phyloP scores from a whole-genome alignment of 2,888 invertebrate species.

The Coleophora deauratella region DNA sequence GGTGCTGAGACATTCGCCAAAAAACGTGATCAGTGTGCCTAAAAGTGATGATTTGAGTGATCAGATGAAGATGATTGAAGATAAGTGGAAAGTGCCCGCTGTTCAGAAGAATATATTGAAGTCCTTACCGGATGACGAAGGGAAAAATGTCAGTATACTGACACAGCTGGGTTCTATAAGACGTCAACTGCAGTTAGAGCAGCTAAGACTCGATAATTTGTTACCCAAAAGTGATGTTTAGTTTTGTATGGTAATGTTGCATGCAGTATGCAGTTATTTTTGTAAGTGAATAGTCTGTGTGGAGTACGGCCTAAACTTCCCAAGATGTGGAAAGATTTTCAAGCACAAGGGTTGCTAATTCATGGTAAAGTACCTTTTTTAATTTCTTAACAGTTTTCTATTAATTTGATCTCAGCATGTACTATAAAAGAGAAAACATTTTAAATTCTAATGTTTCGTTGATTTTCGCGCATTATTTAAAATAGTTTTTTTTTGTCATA shows the following conservation, averaged over 20 bases:
- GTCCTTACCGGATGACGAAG: slow-evolving; percentile 55
- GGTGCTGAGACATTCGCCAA: slow-evolving; percentile 71
- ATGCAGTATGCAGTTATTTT: not conserved
- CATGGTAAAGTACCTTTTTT: no score
- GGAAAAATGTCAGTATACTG: slow-evolving; percentile 70
- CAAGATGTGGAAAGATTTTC: no score
- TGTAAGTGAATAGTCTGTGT: no score
- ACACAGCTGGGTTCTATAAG: slow-evolving; percentile 81
- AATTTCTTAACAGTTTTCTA: no score
- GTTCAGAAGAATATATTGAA: slow-evolving; percentile 77
- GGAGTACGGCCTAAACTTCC: no score
- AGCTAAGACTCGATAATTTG: slow-evolving; percentile 73
- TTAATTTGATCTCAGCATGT: no score
- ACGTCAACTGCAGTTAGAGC: slow-evolving; percentile 78
- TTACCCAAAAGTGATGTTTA: slow-evolving; percentile 28
- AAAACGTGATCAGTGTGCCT: slow-evolving; percentile 5
- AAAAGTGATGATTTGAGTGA: slow-evolving; percentile 33
- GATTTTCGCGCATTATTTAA: no score
- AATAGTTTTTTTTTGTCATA: no score
- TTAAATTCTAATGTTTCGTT: no score
- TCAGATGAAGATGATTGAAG: slow-evolving; percentile 54
- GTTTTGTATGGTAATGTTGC: not conserved
- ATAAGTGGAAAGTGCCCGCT: slow-evolving; percentile 75
- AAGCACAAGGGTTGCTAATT: no score
- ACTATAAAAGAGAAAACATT: no score